These are phyloP conservation scores for Thaumetopoea pityocampa DNA, from an alignment of 1,140 invertebrate species.

Conservation along the genomic window DNA sequence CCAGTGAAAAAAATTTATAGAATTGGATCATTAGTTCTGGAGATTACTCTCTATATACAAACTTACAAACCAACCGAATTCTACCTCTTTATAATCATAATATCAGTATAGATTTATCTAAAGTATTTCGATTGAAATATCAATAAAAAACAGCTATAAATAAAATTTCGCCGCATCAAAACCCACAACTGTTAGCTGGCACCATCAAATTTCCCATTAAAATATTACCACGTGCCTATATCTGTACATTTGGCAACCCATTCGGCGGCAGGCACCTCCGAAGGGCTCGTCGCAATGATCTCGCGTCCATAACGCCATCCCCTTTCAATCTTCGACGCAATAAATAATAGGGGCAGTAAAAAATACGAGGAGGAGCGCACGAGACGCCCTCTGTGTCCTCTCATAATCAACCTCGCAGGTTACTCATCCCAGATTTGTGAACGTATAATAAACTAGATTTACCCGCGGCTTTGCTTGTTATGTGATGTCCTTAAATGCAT, in stretches of 20 bases:
- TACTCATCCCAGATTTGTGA: constrained; percentile 23
- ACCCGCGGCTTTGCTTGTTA: too few species aligned
- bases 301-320: constrained; percentile 48
- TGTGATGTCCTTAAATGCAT: too few species aligned
- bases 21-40: too few species aligned
- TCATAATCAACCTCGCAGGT: constrained; percentile 36
- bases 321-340: constrained; percentile 71
- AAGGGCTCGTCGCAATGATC: constrained; percentile 52
- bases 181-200: neutral
- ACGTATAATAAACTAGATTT: too few species aligned
- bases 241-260: constrained; percentile 8
- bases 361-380: constrained; percentile 42
- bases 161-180: too few species aligned
- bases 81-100: too few species aligned
- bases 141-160: too few species aligned
- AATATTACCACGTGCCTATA: neutral
- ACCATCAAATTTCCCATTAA: neutral
- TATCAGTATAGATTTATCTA: too few species aligned
- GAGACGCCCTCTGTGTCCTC: constrained; percentile 33
- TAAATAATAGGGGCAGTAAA: constrained; percentile 73
- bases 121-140: too few species aligned
- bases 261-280: constrained; percentile 16
- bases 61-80: too few species aligned
- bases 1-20: too few species aligned
- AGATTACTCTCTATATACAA: too few species aligned